Evolutionary conservation across 2,113 vertebrate species (phyloP).

Genomic region (Myotis yumanensis): DNA sequence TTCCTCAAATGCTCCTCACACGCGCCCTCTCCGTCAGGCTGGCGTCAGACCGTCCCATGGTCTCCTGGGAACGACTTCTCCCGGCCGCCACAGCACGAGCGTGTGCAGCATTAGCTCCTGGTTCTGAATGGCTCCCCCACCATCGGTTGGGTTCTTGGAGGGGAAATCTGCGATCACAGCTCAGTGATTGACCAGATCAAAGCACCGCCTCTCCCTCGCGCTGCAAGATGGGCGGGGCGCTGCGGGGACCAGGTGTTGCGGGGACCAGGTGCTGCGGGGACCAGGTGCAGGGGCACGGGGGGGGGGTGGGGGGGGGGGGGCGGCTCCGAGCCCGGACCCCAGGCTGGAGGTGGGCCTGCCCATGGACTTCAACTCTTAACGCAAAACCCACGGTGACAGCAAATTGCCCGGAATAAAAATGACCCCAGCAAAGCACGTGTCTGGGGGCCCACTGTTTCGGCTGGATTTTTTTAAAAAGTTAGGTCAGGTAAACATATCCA

Average conservation of each 20-base stretch:
- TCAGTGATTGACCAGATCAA: not conserved
- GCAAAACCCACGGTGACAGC: not conserved
- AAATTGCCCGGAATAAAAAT: accelerated
- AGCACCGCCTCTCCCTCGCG: not conserved
- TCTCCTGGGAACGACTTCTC: not conserved
- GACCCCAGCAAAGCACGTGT: not conserved
- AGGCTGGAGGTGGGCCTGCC: not conserved
- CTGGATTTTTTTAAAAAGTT: too few species aligned
- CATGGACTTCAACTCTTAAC: not conserved
- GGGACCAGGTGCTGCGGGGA: not conserved
- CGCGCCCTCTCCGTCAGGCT: not conserved
- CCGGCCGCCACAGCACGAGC: not conserved
- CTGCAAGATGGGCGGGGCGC: accelerated
- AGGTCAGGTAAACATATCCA: not conserved
- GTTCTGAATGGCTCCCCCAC: not conserved
- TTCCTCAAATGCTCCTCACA: not conserved
- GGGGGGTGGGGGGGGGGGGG: too few species aligned
- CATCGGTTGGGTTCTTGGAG: not conserved
- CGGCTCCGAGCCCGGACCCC: too few species aligned
- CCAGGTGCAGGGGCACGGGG: not conserved
- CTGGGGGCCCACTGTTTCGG: too few species aligned
- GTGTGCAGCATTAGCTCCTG: not conserved
- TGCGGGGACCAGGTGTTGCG: too few species aligned
- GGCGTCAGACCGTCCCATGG: accelerated
- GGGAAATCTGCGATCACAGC: not conserved